phyloP scores from a whole-genome alignment of 2,888 invertebrate species.

The Homarus gammarus region DNA sequence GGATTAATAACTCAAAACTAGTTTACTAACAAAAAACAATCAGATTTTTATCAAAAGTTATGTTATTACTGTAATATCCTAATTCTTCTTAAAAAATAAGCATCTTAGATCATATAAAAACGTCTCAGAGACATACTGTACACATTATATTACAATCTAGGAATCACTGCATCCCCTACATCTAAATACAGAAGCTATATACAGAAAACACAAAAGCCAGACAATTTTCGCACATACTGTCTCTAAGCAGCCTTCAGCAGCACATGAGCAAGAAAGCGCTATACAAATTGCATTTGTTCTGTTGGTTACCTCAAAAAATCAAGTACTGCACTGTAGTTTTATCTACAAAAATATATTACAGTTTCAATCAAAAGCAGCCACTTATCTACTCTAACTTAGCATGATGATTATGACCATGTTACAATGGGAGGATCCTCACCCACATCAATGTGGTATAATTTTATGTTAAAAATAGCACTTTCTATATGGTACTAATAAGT shows the following conservation, averaged over 20 bases:
- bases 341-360: neutral
- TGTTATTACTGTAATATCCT: neutral
- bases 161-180: conserved; percentile 26
- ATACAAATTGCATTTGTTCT: neutral
- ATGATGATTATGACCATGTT: too few relatives aligned
- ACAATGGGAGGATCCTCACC: too few relatives aligned
- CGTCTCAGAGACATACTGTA: neutral
- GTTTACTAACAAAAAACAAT: neutral
- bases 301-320: conserved; percentile 5
- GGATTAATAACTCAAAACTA: neutral
- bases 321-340: neutral
- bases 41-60: neutral
- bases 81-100: neutral
- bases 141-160: neutral
- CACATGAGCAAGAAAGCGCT: conserved; percentile 38
- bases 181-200: conserved; percentile 36
- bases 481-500: too few relatives aligned
- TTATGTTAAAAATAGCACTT: too few relatives aligned
- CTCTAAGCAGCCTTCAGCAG: conserved; percentile 45
- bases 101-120: neutral
- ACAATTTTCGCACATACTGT: conserved; percentile 43
- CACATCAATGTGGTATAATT: too few relatives aligned
- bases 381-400: neutral
- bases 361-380: neutral
- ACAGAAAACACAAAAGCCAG: conserved; percentile 56